Percentiles rank a stretch among this genome's conserved stretches.
These are phyloP conservation scores for Poeciliopsis retropinna DNA, from an alignment of 2,113 vertebrate species.

Conservation along the genomic window DNA sequence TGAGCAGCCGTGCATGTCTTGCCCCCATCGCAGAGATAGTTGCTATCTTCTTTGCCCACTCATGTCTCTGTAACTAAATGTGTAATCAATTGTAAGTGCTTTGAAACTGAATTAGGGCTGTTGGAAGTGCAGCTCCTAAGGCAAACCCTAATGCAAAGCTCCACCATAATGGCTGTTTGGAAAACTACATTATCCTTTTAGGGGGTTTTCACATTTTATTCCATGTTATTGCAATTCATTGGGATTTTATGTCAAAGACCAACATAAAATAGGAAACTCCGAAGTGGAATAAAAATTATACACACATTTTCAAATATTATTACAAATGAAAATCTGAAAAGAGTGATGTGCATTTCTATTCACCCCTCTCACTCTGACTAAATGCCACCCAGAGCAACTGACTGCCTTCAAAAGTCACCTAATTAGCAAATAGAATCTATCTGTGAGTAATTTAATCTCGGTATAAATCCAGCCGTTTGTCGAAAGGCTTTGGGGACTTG, in stretches of 20 bases:
- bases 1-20: constrained; percentile 53
- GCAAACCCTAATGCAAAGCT: constrained; percentile 13
- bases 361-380: neutral
- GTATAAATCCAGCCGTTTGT: neutral
- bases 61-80: constrained; percentile 33
- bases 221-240: neutral
- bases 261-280: neutral
- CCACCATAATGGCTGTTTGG: neutral
- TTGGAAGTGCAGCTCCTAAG: constrained; percentile 22
- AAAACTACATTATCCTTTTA: neutral
- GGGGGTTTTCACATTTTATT: neutral
- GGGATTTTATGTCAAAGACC: neutral
- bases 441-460: neutral
- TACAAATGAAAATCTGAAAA: neutral
- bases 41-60: constrained; percentile 22
- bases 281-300: neutral
- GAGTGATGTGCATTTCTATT: neutral
- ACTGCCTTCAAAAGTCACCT: no score
- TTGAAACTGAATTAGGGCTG: constrained; percentile 31
- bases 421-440: no score
- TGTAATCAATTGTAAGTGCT: constrained; percentile 38
- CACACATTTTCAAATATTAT: neutral
- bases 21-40: constrained; percentile 31
- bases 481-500: neutral
- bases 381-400: neutral